A percentile compares a stretch with the other conserved stretches of the same genome.
Conservation (phyloP, 2,113 vertebrate genomes). For the Arvicanthis niloticus region DNA sequence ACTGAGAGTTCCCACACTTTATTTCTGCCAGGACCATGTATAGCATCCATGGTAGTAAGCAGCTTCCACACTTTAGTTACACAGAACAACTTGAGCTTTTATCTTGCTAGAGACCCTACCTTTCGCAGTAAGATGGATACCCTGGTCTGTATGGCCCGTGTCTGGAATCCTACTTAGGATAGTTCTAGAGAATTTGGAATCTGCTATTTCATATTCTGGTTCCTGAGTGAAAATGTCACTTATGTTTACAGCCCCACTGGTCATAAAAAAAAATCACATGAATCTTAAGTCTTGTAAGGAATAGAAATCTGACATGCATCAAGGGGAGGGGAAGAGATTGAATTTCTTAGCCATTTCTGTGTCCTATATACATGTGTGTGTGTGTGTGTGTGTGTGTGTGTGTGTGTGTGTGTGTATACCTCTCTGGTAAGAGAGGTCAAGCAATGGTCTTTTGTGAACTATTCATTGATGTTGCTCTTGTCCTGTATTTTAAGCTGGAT, state of each 20-base stretch:
- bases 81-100: not conserved
- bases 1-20: constrained; percentile 16
- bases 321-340: not conserved
- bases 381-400: too few relatives aligned
- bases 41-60: not conserved
- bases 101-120: not conserved
- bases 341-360: not conserved
- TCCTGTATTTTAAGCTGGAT: not conserved
- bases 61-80: not conserved
- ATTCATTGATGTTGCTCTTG: not conserved
- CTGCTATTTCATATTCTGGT: not conserved
- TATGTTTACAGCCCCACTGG: not conserved
- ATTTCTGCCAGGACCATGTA: not conserved
- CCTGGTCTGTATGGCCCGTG: not conserved
- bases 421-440: not conserved
- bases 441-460: constrained; percentile 3
- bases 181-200: not conserved
- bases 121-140: not conserved
- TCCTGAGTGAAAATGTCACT: not conserved
- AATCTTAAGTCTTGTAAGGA: not conserved
- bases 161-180: not conserved
- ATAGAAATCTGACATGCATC: not conserved
- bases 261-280: not conserved
- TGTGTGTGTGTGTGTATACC: too few relatives aligned
- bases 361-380: too few relatives aligned